Base-by-base conservation (phyloP, 1,140 invertebrate species). In the Drosophila persimilis region DNA sequence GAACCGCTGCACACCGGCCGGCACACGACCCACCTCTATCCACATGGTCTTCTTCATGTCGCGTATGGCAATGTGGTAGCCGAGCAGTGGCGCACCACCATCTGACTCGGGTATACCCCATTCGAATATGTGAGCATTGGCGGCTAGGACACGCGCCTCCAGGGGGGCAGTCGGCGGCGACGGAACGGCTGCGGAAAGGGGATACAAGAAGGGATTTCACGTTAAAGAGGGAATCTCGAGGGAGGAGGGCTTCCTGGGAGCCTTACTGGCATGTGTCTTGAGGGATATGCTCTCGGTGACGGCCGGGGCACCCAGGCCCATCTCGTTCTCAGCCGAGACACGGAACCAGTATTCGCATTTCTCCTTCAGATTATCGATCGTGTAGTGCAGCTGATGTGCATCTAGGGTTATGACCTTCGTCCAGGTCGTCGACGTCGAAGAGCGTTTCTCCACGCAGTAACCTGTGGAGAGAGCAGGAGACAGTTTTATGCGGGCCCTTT, bases 181-280 rank as follows among this genome's bases (percentile, higher is more conserved):
- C 71, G 97, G 97, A 62, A 97, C 95, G 73, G 95, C 97, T 98
- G 79, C 35, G 35, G 1, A 3, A 9, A n/a, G 31, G 31, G 0
- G 17, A 17, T 1, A 17, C 17, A 17, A 17, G 17, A 17, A 17
- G 17, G 17, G 17, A 17, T 17, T 17, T 17, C 17, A 17, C 17
- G 1, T 0, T 5, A 7, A 35, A 22, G 3, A 7, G 47, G 1
- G 29, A 6, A 29, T 0, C 1, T 11, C 0, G 5, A 7, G 0
- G 9, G 7, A 9, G 3, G 8, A 1, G 3, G 2, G 8, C 8
- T 29, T 55, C 13, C 2, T 2, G 11, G 6, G 44, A 4, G 6
- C 95, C 96, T 95, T 93, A 99, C 98, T 97, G 78, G 98, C 98
- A 93, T 98, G 97, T 91, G 97, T 98, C 92, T 97, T 97, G 15